Evolutionary conservation across 64 coral and sea anemone species (phyloP).

Genomic region (Porites lutea): DNA sequence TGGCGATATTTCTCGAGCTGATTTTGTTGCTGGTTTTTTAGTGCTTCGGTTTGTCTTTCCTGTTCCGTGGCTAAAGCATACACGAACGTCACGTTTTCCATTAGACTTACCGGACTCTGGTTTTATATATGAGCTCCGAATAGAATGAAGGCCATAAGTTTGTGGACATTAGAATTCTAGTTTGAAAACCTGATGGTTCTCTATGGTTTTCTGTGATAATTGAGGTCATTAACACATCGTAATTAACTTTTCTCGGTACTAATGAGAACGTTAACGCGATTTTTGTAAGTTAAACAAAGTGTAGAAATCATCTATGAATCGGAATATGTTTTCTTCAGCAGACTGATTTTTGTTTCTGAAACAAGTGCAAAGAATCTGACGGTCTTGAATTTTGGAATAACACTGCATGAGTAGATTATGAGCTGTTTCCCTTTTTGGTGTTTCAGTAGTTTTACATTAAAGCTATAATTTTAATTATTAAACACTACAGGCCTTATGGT

Average conservation of each 20-base stretch:
- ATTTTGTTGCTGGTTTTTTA: constrained; percentile 7
- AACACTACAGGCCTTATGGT: no score
- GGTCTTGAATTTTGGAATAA: no score
- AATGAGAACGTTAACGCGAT: neutral
- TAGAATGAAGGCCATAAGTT: no score
- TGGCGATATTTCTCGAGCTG: neutral
- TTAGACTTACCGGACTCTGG: neutral
- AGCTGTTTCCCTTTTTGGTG: no score
- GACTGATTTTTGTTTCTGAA: no score
- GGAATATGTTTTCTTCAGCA: no score
- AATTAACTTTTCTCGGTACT: neutral
- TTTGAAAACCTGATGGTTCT: neutral
- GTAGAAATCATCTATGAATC: neutral
- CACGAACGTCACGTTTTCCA: neutral
- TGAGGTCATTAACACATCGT: neutral
- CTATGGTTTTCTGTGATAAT: neutral
- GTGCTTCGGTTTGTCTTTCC: neutral
- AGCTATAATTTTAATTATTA: no score
- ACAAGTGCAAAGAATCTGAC: no score
- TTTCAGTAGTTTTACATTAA: no score
- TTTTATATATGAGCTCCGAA: no score
- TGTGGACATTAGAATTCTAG: no score
- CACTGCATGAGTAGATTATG: no score
- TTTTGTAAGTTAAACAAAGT: neutral
- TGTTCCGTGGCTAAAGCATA: neutral